These are phyloP conservation scores for Sinella curviseta DNA, from an alignment of 1,140 invertebrate genomes.

Conservation along the genomic window DNA sequence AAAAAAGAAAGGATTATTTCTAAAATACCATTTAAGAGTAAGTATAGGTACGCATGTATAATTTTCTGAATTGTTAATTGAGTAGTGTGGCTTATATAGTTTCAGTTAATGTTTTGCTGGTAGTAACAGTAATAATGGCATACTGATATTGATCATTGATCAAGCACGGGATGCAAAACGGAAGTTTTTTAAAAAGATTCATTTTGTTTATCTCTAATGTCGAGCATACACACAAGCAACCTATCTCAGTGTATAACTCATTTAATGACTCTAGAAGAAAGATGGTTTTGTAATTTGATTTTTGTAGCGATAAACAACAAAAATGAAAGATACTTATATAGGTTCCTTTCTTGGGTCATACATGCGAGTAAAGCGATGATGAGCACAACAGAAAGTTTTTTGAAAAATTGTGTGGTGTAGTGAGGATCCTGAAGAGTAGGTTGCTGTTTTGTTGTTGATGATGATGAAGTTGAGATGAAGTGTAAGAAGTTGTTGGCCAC, in stretches of 20 bases:
- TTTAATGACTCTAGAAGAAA: neutral
- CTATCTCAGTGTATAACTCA: too few species aligned
- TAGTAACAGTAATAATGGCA: neutral
- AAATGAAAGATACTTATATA: neutral
- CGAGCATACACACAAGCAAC: neutral
- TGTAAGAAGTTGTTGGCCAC: conserved; percentile 2
- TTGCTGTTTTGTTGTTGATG: neutral
- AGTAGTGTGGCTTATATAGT: too few species aligned
- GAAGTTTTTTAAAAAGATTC: neutral
- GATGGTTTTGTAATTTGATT: conserved; percentile 11
- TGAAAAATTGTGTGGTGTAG: neutral
- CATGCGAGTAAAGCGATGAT: neutral
- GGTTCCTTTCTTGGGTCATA: neutral
- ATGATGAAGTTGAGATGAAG: neutral
- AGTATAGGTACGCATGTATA: neutral
- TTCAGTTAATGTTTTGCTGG: too few species aligned
- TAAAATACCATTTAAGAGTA: neutral
- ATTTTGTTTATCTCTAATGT: too few species aligned
- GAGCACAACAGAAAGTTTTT: neutral
- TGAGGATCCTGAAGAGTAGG: neutral
- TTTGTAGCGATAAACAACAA: neutral
- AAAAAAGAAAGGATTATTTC: too few species aligned
- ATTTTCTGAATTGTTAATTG: neutral
- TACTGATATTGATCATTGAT: neutral
- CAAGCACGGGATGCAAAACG: too few species aligned